Conservation (phyloP, 2,888 invertebrate species). For the Hirtodrosophila alboralis region DNA sequence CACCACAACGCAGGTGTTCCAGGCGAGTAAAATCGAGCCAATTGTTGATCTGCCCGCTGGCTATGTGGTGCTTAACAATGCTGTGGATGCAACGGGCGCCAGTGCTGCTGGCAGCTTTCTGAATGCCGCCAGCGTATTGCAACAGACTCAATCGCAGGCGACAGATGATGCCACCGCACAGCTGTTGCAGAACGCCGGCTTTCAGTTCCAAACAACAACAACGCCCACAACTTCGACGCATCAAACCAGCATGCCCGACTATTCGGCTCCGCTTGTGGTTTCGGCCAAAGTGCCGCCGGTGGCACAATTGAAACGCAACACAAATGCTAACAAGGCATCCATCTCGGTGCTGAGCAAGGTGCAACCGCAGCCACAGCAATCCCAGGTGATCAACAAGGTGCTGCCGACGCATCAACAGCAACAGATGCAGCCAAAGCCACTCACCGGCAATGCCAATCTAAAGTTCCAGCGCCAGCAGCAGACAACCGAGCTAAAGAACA, state of each 20-base stretch:
- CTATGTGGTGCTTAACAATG: constrained; percentile 88
- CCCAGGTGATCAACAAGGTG: constrained; percentile 81
- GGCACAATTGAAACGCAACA: constrained; percentile 68
- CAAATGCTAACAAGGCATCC: constrained; percentile 40
- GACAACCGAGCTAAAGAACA: constrained; percentile 53
- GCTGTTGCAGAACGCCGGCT: constrained; percentile 64
- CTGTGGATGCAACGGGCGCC: constrained; percentile 82
- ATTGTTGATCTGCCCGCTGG: constrained; percentile 90
- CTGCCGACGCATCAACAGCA: constrained; percentile 69
- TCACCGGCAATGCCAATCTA: constrained; percentile 13
- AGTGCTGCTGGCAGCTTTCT: constrained; percentile 43
- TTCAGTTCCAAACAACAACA: constrained; percentile 60
- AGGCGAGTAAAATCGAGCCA: constrained; percentile 93
- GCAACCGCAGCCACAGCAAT: constrained; percentile 69
- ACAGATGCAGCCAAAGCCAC: constrained; percentile 29
- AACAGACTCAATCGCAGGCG: constrained; percentile 52
- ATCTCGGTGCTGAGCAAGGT: constrained; percentile 72
- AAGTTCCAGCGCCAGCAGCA: constrained; percentile 43
- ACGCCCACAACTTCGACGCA: constrained; percentile 41
- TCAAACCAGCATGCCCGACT: constrained; percentile 49
- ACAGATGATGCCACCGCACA: constrained; percentile 68
- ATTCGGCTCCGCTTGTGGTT: constrained; percentile 57
- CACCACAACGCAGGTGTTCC: constrained; percentile 88
- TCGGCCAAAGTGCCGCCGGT: constrained; percentile 74
- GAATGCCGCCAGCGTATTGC: constrained; percentile 66